phyloP scores from a whole-genome alignment of 2,888 invertebrate species.

The Meteorus cinctellus region DNA sequence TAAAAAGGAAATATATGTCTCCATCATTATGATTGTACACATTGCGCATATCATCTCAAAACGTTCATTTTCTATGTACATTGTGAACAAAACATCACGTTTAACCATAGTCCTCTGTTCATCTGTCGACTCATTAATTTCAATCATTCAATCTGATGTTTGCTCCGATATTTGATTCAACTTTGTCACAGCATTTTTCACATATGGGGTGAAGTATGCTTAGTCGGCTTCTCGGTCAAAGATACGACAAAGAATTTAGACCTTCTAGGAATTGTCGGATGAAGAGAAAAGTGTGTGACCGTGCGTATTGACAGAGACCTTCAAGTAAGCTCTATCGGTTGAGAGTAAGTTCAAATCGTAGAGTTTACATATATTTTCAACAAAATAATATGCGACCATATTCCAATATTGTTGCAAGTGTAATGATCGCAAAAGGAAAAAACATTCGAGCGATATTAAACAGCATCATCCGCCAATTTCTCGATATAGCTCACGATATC shows the following conservation, averaged over 20 bases:
- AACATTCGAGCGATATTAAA: constrained; percentile 30
- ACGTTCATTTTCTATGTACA: background rate
- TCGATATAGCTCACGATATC: background rate
- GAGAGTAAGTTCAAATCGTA: too few relatives aligned
- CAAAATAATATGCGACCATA: too few relatives aligned
- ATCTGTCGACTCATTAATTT: background rate
- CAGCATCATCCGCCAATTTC: background rate
- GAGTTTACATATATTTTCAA: too few relatives aligned
- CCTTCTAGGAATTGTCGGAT: constrained; percentile 25
- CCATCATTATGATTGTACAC: constrained; percentile 20
- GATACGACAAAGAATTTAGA: constrained; percentile 21
- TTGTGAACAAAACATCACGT: background rate
- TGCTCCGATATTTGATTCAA: background rate
- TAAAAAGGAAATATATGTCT: constrained; percentile 9
- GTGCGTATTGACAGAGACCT: too few relatives aligned
- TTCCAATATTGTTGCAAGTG: too few relatives aligned
- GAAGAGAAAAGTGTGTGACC: background rate
- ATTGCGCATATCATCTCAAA: background rate
- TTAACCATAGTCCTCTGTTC: background rate
- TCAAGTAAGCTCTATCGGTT: too few relatives aligned
- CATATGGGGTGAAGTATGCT: background rate
- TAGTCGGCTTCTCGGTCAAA: background rate
- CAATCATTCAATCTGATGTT: background rate
- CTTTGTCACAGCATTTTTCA: background rate
- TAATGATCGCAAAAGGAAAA: background rate